Conservation (phyloP, 2,113 vertebrate genomes). For the Psephotus haematonotus region DNA sequence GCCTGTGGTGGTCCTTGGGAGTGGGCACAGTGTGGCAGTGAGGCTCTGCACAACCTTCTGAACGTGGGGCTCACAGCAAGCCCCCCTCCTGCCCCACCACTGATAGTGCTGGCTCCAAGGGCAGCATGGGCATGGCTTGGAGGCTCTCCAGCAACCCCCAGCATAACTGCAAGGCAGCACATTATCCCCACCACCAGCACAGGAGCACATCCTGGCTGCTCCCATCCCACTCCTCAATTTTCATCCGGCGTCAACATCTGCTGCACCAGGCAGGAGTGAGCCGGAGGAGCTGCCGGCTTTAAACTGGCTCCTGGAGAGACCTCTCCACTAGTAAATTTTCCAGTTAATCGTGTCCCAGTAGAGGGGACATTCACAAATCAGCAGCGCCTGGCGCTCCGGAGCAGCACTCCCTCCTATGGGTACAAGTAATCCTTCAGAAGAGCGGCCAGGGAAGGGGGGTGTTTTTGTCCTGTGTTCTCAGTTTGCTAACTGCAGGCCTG, state of each 20-base stretch:
- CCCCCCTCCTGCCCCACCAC: not conserved
- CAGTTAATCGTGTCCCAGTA: not conserved
- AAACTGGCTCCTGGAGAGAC: constrained; percentile 13
- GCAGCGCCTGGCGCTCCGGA: fast-evolving
- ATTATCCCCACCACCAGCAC: not conserved
- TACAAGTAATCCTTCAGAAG: not conserved
- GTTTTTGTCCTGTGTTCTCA: not conserved
- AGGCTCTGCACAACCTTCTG: not conserved
- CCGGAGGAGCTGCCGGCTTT: not conserved
- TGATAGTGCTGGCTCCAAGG: not conserved
- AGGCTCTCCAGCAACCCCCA: not conserved
- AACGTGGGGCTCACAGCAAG: not conserved
- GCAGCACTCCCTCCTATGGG: not conserved
- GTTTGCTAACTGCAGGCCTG: not conserved
- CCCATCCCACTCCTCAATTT: not conserved
- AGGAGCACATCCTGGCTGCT: fast-evolving
- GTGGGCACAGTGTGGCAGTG: not conserved
- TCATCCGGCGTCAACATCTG: not conserved
- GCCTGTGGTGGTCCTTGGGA: fast-evolving
- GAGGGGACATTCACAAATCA: constrained; percentile 18
- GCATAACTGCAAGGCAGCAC: not conserved
- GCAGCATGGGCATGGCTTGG: not conserved
- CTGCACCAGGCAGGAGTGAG: not conserved
- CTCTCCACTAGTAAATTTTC: constrained; percentile 12
- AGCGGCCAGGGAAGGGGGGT: not conserved